Evolutionary conservation across 1,140 invertebrate species (phyloP).

Genomic region (Leptinotarsa defecta): DNA sequence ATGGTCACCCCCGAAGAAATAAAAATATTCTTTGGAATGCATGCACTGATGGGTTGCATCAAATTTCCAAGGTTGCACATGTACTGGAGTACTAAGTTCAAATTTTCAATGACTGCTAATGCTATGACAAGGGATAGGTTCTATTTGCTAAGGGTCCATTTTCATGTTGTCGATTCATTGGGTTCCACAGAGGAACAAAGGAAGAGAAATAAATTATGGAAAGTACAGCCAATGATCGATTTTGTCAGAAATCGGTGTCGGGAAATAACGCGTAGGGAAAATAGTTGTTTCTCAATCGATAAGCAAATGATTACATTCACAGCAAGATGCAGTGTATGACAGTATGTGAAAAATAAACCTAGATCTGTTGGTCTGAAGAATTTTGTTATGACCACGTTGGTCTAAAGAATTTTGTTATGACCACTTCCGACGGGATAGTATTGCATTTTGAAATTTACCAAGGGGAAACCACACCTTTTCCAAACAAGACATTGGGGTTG

Average conservation of each 20-base stretch:
- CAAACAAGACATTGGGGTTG: slow-evolving; percentile 17
- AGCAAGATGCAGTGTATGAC: no score
- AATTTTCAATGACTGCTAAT: slow-evolving; percentile 19
- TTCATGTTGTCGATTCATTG: slow-evolving; percentile 14
- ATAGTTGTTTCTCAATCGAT: no score
- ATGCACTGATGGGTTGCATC: slow-evolving; percentile 23
- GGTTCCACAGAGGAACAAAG: not conserved
- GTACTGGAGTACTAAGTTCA: slow-evolving; percentile 21
- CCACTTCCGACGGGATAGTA: no score
- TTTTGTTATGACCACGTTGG: no score
- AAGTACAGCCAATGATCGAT: slow-evolving; percentile 20
- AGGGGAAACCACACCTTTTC: slow-evolving; percentile 24
- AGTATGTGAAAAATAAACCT: no score
- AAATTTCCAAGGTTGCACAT: not conserved
- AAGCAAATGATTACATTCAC: no score
- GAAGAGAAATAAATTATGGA: slow-evolving; percentile 11
- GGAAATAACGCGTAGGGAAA: no score
- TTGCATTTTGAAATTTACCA: slow-evolving; percentile 20
- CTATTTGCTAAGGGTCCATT: not conserved
- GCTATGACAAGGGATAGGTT: slow-evolving; percentile 13
- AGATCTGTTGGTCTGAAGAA: no score
- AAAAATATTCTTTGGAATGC: slow-evolving; percentile 26
- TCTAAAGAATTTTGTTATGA: no score
- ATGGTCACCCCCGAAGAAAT: not conserved
- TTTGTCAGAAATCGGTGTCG: no score